Evolutionary conservation across 2,113 vertebrate species (phyloP), one percentile per base, ranked within the genome.

Genomic region (Tamias sibiricus): DNA sequence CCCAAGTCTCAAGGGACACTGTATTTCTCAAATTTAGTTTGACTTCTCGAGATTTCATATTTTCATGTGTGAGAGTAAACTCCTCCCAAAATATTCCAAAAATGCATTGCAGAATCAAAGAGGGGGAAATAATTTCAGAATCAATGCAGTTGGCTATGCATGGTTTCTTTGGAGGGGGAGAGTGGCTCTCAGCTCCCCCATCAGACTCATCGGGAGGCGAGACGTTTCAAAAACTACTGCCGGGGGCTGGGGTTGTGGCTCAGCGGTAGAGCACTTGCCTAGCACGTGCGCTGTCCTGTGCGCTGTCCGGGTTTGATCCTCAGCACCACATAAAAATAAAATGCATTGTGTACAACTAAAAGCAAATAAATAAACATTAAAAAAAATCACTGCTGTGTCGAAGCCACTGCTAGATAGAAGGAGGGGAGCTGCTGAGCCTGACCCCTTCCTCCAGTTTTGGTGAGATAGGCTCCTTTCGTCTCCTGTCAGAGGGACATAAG

Each of bases 31-130:
- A 90, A 86, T 74, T 76, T 66, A 30, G 19, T 82, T 62, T 96
- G 80, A 83, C 32, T 37, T 57, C 28, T 87, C 94, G 88, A 87
- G 37, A 87, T 44, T 85, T 91, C 76, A 16, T 62, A 71, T 92
- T 95, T 96, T 95, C 62, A 88, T 79, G 62, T 77, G 17, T 92
- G 88, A 96, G 47, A 32, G 64, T 82, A 77, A 92, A 77, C 57
- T 89, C 80, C 77, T 72, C n/a, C 30, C 35, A 66, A 28, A 93
- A 64, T 77, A 93, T 92, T 74, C 74, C 81, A 83, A 69, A 95
- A 71, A 49, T 8, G 11, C 30, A 24, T 35, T 71, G 32, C 72
- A 80, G 64, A 95, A 64, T 89, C 44, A 82, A 82, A 66, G 10
- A 8, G 32, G 57, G 5, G 9, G 24, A 47, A 54, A 0, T 90